Conservation (phyloP, 2,888 invertebrate genomes). For the Acrobasis suavella region DNA sequence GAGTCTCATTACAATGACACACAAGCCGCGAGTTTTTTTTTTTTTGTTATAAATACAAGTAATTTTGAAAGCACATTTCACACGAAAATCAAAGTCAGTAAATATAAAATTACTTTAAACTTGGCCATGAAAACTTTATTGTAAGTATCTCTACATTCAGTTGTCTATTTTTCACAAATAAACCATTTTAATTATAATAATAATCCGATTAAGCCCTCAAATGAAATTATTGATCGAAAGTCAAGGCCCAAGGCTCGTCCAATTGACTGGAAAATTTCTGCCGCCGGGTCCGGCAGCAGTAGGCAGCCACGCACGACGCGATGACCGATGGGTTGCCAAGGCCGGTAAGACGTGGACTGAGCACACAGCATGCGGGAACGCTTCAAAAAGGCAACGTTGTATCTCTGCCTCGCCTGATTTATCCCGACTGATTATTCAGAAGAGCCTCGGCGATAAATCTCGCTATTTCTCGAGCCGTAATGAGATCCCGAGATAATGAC, state of each 20-base stretch:
- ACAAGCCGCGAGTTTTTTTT: too few relatives aligned
- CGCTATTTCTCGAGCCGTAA: constrained; percentile 6
- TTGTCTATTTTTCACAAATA: too few relatives aligned
- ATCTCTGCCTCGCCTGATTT: constrained; percentile 3
- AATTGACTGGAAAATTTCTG: neutral
- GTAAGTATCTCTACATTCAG: too few relatives aligned
- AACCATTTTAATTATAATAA: neutral
- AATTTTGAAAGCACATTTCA: too few relatives aligned
- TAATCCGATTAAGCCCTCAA: neutral
- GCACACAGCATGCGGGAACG: neutral
- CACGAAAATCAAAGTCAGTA: too few relatives aligned
- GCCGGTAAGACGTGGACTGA: neutral
- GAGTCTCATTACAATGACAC: too few relatives aligned
- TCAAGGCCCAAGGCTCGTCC: neutral
- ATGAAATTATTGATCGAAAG: constrained; percentile 6
- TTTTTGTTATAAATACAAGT: too few relatives aligned
- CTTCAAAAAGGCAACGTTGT: neutral
- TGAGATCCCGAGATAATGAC: constrained; percentile 19
- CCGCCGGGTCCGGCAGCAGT: neutral
- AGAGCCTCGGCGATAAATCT: constrained; percentile 8
- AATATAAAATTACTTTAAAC: too few relatives aligned
- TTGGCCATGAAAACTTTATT: too few relatives aligned
- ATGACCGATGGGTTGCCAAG: neutral
- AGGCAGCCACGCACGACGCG: neutral
- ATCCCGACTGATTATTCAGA: constrained; percentile 13